Conservation (phyloP, 92 coral and sea anemone species). For the Ricordea florida region DNA sequence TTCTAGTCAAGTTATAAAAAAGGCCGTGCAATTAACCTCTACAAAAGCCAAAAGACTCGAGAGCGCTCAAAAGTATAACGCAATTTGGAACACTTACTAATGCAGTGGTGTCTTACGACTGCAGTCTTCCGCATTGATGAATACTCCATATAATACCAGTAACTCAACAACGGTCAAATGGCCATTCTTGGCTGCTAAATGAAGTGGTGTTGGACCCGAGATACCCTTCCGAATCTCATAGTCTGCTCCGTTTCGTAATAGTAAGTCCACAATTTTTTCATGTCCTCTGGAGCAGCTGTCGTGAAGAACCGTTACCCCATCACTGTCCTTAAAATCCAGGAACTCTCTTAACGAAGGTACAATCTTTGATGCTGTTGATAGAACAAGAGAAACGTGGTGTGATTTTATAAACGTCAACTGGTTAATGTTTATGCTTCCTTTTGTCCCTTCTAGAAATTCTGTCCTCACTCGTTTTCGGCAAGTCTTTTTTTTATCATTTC, state of each 20-base stretch:
- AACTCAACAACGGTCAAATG: constrained; percentile 52
- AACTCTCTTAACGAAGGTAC: background rate
- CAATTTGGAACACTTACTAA: constrained; percentile 15
- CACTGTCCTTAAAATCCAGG: constrained; percentile 33
- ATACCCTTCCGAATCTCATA: constrained; percentile 13
- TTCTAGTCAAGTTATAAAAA: too few species aligned
- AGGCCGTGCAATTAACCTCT: too few species aligned
- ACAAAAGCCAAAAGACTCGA: too few species aligned
- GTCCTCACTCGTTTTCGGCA: too few species aligned
- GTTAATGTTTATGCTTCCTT: too few species aligned
- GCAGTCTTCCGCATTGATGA: constrained; percentile 42
- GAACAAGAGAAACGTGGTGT: too few species aligned
- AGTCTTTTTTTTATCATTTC: too few species aligned
- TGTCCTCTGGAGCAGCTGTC: constrained; percentile 54
- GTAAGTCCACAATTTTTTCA: constrained; percentile 33
- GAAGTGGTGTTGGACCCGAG: constrained; percentile 66
- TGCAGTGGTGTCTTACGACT: constrained; percentile 79
- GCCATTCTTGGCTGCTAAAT: constrained; percentile 71
- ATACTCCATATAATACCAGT: constrained; percentile 67
- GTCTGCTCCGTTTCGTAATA: constrained; percentile 65
- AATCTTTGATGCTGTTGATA: constrained; percentile 69
- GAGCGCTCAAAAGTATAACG: too few species aligned
- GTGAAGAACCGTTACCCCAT: constrained; percentile 56
- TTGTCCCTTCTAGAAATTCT: too few species aligned
- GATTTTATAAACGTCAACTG: too few species aligned